Conservation (phyloP, 2,888 invertebrate genomes). For the Nomada lathburiana region DNA sequence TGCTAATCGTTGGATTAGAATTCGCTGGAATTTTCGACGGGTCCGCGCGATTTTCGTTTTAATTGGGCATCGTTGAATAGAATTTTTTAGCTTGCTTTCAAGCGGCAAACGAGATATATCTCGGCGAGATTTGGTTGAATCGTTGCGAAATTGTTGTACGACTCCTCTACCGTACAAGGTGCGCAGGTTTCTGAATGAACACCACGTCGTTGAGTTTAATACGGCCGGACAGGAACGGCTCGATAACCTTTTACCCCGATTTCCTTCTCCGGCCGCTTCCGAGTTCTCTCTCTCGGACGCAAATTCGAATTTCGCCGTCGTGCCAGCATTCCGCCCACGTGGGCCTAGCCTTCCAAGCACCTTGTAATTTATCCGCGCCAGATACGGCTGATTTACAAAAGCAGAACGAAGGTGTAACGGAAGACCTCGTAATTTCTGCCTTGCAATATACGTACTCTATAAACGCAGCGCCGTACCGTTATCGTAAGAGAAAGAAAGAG, state of each 20-base stretch:
- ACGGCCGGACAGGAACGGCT: neutral
- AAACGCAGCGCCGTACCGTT: slow-evolving; percentile 58
- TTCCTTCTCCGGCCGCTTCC: slow-evolving; percentile 42
- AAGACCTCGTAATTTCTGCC: slow-evolving; percentile 57
- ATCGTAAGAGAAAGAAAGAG: neutral
- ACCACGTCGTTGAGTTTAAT: neutral
- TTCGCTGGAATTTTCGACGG: too few relatives aligned
- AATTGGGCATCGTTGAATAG: too few relatives aligned
- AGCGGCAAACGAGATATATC: too few relatives aligned
- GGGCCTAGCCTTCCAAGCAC: slow-evolving; percentile 56
- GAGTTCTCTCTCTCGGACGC: slow-evolving; percentile 33
- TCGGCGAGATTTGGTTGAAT: too few relatives aligned
- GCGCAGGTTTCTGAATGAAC: slow-evolving; percentile 4
- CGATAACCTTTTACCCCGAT: slow-evolving; percentile 38
- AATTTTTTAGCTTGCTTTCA: too few relatives aligned
- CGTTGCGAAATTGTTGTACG: too few relatives aligned
- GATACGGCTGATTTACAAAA: slow-evolving; percentile 66
- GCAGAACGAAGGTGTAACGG: slow-evolving; percentile 52
- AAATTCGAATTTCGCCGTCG: slow-evolving; percentile 62
- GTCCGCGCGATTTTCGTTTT: too few relatives aligned
- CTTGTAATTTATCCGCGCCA: slow-evolving; percentile 66
- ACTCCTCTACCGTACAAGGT: neutral
- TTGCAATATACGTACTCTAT: slow-evolving; percentile 43
- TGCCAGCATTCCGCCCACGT: slow-evolving; percentile 62
- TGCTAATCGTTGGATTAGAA: too few relatives aligned